Conservation (phyloP, 2,797 vertebrate species). For the Benthosema pterotum region DNA sequence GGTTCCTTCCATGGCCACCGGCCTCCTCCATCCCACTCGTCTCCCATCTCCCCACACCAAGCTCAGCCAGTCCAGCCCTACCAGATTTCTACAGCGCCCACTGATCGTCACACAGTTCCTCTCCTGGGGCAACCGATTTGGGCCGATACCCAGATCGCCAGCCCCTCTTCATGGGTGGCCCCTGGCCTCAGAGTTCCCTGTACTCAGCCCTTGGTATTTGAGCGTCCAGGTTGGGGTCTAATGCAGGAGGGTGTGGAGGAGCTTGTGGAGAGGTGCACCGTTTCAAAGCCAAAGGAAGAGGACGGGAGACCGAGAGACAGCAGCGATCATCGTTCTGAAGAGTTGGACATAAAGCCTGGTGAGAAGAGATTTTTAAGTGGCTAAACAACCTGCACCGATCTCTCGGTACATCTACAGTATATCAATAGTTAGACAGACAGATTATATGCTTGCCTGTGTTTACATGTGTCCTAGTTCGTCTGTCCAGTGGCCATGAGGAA, state of each 20-base stretch:
- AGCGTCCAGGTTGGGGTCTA: constrained; percentile 26
- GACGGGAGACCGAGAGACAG: constrained; percentile 18
- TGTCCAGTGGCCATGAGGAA: constrained; percentile 47
- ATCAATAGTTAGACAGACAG: too few species aligned
- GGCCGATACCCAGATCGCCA: constrained; percentile 16
- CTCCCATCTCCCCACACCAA: constrained; percentile 20
- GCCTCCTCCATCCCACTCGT: constrained; percentile 11
- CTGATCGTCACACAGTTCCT: constrained; percentile 13
- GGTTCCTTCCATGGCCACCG: constrained; percentile 10
- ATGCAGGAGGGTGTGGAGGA: neutral
- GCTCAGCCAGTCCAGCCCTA: constrained; percentile 32
- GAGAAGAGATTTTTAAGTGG: neutral
- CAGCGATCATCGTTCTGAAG: constrained; percentile 43
- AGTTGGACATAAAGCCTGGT: constrained; percentile 78
- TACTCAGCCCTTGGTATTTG: constrained; percentile 31
- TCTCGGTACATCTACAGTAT: neutral
- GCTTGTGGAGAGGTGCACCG: constrained; percentile 15
- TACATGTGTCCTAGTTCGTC: constrained; percentile 60
- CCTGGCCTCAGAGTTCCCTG: constrained; percentile 29
- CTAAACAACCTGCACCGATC: neutral
- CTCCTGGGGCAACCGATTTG: constrained; percentile 26
- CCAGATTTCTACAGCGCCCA: neutral
- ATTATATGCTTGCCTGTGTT: neutral
- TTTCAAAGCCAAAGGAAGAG: constrained; percentile 15
- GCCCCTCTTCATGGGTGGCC: constrained; percentile 29